These are phyloP conservation scores for Trypoxylus dichotomus DNA, from an alignment of 1,140 invertebrate species.

Conservation along the genomic window DNA sequence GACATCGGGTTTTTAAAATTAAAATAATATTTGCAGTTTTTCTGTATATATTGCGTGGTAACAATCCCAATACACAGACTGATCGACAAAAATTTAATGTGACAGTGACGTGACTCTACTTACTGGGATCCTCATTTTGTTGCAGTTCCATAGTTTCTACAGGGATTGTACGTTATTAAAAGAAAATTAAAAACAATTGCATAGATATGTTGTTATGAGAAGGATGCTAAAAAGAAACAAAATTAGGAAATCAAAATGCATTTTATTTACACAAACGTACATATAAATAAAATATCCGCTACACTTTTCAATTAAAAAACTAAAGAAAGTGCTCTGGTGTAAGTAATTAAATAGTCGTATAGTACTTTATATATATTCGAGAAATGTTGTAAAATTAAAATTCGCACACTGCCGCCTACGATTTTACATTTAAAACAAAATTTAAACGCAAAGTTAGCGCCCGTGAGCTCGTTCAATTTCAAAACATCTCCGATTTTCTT, in stretches of 20 bases:
- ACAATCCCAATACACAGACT: too few species aligned
- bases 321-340: neutral
- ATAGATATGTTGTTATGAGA: too few species aligned
- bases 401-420: neutral
- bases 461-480: neutral
- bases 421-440: neutral
- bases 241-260: neutral
- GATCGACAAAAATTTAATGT: too few species aligned
- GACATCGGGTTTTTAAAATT: too few species aligned
- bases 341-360: neutral
- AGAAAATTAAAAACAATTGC: too few species aligned
- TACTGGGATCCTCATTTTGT: too few species aligned
- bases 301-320: neutral
- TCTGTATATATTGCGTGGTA: too few species aligned
- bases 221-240: neutral
- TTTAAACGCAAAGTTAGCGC: neutral
- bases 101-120: too few species aligned
- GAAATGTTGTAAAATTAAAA: neutral
- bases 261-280: neutral
- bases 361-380: neutral
- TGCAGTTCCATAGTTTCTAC: too few species aligned
- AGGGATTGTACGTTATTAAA: too few species aligned
- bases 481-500: neutral
- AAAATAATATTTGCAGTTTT: too few species aligned
- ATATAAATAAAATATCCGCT: neutral